Evolutionary conservation across 2,797 vertebrate genomes (phyloP), one percentile per base, ranked within the genome.

Genomic region (Aselliscus stoliczkanus): DNA sequence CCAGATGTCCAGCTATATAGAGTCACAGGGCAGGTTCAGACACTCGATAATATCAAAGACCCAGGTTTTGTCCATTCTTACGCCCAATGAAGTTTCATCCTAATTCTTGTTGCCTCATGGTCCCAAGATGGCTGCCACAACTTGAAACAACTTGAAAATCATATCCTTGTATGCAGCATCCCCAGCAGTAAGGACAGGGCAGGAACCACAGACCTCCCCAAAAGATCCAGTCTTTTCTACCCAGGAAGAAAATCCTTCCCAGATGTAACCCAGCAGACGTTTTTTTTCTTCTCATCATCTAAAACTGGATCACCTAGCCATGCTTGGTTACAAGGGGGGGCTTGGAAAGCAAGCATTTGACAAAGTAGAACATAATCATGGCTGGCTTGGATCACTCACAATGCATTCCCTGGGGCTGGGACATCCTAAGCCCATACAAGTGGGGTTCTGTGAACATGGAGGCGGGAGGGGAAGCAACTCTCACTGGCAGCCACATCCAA

Each of bases 231-330:
- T 70, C 75, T 82, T 82, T 79, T 86, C 11, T 47, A 64, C 31
- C 27, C 9, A 70, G 83, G 77, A 80, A 69, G n/a, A 23, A 64
- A 83, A 67, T 25, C 23, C n/a, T 77, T 91, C 77, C 37, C 56
- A 42, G 67, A 11, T 10, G 50, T 23, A 34, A 37, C 15, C 34
- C 42, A 47, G 27, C 42, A 73, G 52, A 76, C 2, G 17, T 21
- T 25, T 44, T 44, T 18, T 69, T 34, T 67, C 31, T 87, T 60
- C 44, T 80, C 12, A 4, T 25, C 7, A 13, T 62, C 31, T 54
- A 9, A 65, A 67, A 60, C 39, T 9, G 15, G 20, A 13, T 42
- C 29, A 15, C 15, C 4, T 10, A 50, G 47, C 67, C 25, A 29
- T 23, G 18, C 6, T 31, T 54, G 11, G 34, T 56, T 47, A 52